Conservation (phyloP, 2,797 vertebrate genomes). For the Thamnophis elegans region DNA sequence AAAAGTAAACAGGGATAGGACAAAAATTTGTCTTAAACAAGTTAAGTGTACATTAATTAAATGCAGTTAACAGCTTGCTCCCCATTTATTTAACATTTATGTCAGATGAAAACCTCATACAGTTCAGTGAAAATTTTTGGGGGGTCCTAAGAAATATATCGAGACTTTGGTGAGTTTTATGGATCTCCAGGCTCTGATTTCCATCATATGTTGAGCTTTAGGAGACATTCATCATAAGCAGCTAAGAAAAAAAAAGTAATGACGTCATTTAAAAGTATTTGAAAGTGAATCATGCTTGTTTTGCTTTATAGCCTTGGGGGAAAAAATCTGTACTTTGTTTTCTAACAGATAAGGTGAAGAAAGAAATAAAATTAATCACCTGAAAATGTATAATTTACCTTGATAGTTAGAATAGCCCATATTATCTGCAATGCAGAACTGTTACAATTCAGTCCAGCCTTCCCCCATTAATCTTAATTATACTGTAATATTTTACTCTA, state of each 20-base stretch:
- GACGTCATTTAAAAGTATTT: not conserved
- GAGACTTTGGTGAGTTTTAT: not conserved
- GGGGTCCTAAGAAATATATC: not conserved
- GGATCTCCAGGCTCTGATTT: not conserved
- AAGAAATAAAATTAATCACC: conserved; percentile 53
- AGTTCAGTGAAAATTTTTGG: not conserved
- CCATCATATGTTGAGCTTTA: not conserved
- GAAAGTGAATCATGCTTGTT: not conserved
- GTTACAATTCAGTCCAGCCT: conserved; percentile 52
- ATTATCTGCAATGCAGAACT: conserved; percentile 53
- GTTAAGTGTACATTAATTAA: not conserved
- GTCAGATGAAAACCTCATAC: not conserved
- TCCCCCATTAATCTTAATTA: conserved; percentile 54
- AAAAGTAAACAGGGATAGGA: not conserved
- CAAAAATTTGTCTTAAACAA: not conserved
- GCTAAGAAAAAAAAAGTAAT: not conserved
- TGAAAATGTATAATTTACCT: conserved; percentile 45
- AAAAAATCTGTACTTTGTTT: not conserved
- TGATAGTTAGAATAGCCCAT: conserved; percentile 46
- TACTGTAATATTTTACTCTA: conserved; percentile 47
- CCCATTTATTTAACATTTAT: not conserved
- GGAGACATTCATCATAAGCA: not conserved
- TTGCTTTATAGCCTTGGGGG: not conserved
- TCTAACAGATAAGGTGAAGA: conserved; percentile 27
- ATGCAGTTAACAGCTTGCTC: not conserved